Evolutionary conservation across 2,888 invertebrate genomes (phyloP).

Genomic region (Empis livida): DNA sequence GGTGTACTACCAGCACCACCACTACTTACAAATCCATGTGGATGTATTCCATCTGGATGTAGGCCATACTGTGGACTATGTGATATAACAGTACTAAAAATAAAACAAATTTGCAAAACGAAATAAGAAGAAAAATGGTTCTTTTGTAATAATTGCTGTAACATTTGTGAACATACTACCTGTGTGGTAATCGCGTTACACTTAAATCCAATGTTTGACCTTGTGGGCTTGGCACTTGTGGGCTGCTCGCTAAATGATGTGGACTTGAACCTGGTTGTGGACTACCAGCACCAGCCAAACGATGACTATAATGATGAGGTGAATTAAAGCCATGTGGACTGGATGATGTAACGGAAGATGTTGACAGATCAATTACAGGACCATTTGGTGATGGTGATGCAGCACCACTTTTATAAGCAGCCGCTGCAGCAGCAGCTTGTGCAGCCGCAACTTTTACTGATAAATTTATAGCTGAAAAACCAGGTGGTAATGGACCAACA

Average conservation of each 20-base stretch:
- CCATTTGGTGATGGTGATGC: constrained; percentile 61
- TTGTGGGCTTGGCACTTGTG: constrained; percentile 83
- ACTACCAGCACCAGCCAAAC: constrained; percentile 43
- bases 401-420: constrained; percentile 21
- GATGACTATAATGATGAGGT: constrained; percentile 36
- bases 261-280: constrained; percentile 79
- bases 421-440: constrained; percentile 33
- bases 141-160: background rate
- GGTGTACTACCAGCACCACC: constrained; percentile 34
- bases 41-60: constrained; percentile 35
- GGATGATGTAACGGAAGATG: constrained; percentile 69
- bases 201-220: constrained; percentile 83
- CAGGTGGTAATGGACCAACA: constrained; percentile 56
- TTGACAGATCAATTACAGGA: constrained; percentile 75
- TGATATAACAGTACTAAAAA: background rate
- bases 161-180: constrained; percentile 38
- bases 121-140: constrained; percentile 1
- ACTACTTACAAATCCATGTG: constrained; percentile 37
- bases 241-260: constrained; percentile 70
- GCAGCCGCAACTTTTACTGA: constrained; percentile 61
- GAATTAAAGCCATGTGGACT: constrained; percentile 61
- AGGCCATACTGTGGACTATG: constrained; percentile 45
- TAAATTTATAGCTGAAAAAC: constrained; percentile 69
- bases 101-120: constrained; percentile 12
- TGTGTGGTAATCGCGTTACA: constrained; percentile 74